phyloP scores from a whole-genome alignment of 2,797 vertebrate genomes.

The Psittacula derbiana region DNA sequence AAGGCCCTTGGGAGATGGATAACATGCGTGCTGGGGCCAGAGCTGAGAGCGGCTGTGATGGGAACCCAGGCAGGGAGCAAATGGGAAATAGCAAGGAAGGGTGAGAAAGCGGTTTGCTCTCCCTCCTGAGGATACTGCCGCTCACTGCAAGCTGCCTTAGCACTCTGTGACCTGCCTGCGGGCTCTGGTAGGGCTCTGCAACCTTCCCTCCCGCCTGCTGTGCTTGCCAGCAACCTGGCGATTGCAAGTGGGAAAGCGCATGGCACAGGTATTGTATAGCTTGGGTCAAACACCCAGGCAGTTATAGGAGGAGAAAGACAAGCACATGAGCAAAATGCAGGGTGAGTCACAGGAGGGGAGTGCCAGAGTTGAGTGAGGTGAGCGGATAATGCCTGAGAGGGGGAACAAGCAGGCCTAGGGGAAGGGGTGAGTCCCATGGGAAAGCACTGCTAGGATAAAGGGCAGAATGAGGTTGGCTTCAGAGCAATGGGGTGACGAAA shows the following conservation, averaged over 20 bases:
- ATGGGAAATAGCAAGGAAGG: neutral
- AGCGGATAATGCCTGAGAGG: fast-evolving
- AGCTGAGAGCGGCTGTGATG: neutral
- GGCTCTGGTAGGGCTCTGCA: neutral
- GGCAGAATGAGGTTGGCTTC: neutral
- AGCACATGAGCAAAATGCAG: neutral
- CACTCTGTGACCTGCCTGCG: neutral
- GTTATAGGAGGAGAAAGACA: neutral
- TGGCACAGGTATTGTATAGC: conserved; percentile 30
- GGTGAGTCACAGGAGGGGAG: neutral
- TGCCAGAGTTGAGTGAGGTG: fast-evolving
- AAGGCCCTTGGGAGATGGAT: neutral
- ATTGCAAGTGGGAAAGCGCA: neutral
- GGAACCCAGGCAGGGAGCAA: neutral
- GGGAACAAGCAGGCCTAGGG: neutral
- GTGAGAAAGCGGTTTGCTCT: neutral
- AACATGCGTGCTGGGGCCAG: neutral
- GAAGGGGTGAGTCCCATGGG: neutral
- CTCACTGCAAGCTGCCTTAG: neutral
- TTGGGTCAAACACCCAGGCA: neutral
- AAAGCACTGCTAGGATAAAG: neutral
- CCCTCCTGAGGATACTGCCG: neutral
- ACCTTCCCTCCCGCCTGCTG: neutral
- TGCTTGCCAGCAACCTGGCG: conserved; percentile 16
- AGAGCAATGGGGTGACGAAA: neutral